Evolutionary conservation across 2,888 invertebrate species (phyloP), one percentile per base, ranked within the genome.

Genomic region (Biston stratarius): DNA sequence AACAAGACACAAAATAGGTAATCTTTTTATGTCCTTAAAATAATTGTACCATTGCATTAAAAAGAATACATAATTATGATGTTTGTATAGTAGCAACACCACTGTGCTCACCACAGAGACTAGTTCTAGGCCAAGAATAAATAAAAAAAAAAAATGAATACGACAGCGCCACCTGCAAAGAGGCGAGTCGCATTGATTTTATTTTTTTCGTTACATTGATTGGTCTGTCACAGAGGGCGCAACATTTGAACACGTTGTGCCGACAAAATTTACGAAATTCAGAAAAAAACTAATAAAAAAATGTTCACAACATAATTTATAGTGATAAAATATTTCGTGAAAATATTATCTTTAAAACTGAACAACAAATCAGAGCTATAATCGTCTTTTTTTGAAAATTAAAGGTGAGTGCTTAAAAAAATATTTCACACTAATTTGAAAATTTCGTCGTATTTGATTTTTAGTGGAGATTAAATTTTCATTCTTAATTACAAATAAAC

Each of bases 171-270:
- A 70, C 40, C 49, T 55, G 65, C 44, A 74, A 64, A 44, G 34
- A 38, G 56, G 74, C 57, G 34, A 38, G 57, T 74, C 57, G 67
- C 78, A 89, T 91, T 85, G 89, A 88, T 91, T 55, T 55, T 42
- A 51, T 36, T 51, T 38, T 90, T 88, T 84, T 83, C 83, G 88
- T 90, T 89, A 89, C 24, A 33, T 49, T 55, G 67, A 51, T 63
- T 53, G 51, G 48, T 56, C 47, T 64, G 63, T 63, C 67, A 63
- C 51, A 85, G 87, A 84, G 85, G 89, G 93, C 92, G 92, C 90
- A 91, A 92, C 91, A 91, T 93, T 93, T 91, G 79, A 93, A 93
- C 85, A 84, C 71, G 73, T 68, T 74, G 75, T 73, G 76, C 74
- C 70, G 77, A 83, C 79, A 84, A 82, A 75, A 78, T 78, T 69